A percentile compares a stretch with the other conserved stretches of the same genome.
Conservation (phyloP, 2,888 invertebrate genomes). For the Drosophila siamana region DNA sequence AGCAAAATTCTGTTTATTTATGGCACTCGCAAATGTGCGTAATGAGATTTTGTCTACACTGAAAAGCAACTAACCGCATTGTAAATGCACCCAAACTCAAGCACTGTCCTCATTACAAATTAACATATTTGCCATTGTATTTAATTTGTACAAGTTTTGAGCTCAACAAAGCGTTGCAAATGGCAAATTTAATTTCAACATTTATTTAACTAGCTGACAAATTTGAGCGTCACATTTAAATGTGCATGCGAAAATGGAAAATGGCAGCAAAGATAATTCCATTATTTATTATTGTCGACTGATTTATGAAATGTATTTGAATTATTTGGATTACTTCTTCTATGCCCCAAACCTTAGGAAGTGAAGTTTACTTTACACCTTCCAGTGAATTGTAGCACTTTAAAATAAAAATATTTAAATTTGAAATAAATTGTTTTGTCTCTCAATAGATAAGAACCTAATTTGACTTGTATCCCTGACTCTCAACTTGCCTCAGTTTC, state of each 20-base stretch:
- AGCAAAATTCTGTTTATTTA: slow-evolving; percentile 72
- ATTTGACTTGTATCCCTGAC: not conserved
- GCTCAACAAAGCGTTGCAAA: not conserved
- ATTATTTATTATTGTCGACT: not conserved
- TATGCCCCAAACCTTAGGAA: too few species aligned
- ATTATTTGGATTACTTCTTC: too few species aligned
- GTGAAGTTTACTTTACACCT: too few species aligned
- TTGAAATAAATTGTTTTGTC: too few species aligned
- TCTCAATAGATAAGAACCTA: too few species aligned
- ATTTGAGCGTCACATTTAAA: not conserved
- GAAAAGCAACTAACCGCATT: not conserved
- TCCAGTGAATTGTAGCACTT: too few species aligned
- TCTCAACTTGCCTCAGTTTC: not conserved
- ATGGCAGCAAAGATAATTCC: not conserved
- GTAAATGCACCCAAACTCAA: slow-evolving; percentile 34
- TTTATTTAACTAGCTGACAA: slow-evolving; percentile 1
- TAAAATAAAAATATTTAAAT: too few species aligned
- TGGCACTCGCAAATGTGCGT: slow-evolving; percentile 67
- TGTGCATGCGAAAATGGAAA: not conserved
- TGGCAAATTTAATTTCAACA: not conserved
- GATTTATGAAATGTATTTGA: not conserved
- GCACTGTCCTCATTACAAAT: slow-evolving; percentile 43
- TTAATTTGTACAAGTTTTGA: not conserved
- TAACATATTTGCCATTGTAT: slow-evolving; percentile 28
- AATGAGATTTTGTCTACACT: slow-evolving; percentile 62